Base-by-base conservation (phyloP, 2,797 vertebrate genomes). In the Coregonus ussuriensis region DNA sequence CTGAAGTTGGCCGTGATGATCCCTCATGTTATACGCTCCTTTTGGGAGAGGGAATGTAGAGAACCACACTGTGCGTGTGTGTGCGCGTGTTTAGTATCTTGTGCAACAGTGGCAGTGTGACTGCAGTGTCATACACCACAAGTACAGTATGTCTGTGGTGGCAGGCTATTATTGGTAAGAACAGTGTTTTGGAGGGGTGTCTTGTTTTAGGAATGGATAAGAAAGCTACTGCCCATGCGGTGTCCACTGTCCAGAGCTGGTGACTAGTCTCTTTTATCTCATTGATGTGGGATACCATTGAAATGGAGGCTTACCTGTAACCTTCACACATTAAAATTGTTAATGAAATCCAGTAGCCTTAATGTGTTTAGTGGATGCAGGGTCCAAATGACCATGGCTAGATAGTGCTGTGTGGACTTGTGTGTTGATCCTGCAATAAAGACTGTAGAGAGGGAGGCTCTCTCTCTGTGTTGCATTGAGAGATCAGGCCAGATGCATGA, bases 121-220 rank as follows among this genome's bases (percentile, higher is more conserved):
- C 84, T 75, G 73, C 81, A 82, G 85, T 1, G 67, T 74, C 62
- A 29, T 76, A 82, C 54, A 90, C 91, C 91, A 79, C 92, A 91
- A 87, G 7, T 41, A 41, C 41, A 9, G 89, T 90, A 92, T 93
- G 87, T 91, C 77, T 85, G 77, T 74, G 41, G 66, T 47, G 77
- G 81, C 41, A 47, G 41, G 37, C 37, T 41, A 41, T 9, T 41
- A 41, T 41, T 41, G 37, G 41, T 47, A 47, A 47, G 41, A 47
- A 47, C 41, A 9, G 41, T 47, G 41, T 47, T 47, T 25, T 9
- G 7, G 41, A 47, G 41, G 41, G 7, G 7, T 47, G 41, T 9
- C 41, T 47, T 47, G 41, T 47, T 47, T 47, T 47, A 47, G 41
- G 52, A 5, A 54, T 54, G 16, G 52, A 54, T 54, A 54, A 54